Conservation (phyloP, 37 sponge, comb jelly and placozoan genomes). For the Tethya wilhelma region DNA sequence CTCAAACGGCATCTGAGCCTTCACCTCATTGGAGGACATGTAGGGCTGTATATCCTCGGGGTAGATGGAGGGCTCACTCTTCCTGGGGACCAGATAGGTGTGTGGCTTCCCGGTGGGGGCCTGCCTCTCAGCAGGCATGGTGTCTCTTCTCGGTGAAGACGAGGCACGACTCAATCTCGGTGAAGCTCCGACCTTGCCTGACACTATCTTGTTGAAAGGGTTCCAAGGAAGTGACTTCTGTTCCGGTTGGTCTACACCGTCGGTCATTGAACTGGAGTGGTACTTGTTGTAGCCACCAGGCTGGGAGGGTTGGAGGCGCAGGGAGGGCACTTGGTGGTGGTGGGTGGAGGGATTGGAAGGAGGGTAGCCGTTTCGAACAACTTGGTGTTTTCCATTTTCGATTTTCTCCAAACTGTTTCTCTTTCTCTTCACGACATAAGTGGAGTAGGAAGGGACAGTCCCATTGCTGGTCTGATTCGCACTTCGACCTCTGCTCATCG, state of each 20-base stretch:
- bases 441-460: conserved; percentile 10
- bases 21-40: conserved; percentile 25
- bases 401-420: neutral
- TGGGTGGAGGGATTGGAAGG: neutral
- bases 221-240: neutral
- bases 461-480: neutral
- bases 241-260: conserved; percentile 13
- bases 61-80: neutral
- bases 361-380: neutral
- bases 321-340: neutral
- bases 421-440: conserved; percentile 1
- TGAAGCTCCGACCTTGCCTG: neutral
- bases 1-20: conserved; percentile 25
- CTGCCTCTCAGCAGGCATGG: neutral
- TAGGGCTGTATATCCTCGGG: conserved; percentile 45
- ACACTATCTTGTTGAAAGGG: neutral
- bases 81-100: neutral
- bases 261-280: neutral
- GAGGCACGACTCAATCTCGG: conserved; percentile 8
- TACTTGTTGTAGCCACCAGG: neutral
- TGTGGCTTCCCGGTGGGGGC: neutral
- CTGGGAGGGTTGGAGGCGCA: neutral
- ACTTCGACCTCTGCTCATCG: neutral
- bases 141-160: neutral
- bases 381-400: neutral